These are phyloP conservation scores for Collichthys lucidus DNA, from an alignment of 2,113 vertebrate genomes.

Conservation along the genomic window DNA sequence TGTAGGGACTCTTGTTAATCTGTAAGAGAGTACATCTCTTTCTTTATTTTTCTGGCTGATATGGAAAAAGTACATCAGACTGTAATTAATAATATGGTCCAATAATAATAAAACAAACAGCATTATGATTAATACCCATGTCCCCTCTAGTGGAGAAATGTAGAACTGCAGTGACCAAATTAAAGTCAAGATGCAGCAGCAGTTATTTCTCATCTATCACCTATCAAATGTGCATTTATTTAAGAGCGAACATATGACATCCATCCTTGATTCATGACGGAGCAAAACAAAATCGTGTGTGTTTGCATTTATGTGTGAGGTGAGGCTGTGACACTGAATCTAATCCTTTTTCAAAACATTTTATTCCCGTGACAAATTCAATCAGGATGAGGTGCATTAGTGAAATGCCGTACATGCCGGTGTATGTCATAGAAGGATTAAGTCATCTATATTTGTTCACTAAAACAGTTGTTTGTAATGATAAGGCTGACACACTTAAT, in stretches of 20 bases:
- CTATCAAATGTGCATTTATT: background rate
- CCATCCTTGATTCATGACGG: background rate
- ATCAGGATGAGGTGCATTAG: slow-evolving; percentile 55
- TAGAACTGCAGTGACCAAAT: slow-evolving; percentile 24
- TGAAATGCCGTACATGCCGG: slow-evolving; percentile 66
- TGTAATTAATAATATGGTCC: background rate
- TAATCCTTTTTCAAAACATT: slow-evolving; percentile 35
- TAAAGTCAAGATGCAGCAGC: slow-evolving; percentile 1
- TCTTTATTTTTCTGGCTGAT: slow-evolving; percentile 3
- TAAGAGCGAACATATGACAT: background rate
- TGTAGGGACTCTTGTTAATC: background rate
- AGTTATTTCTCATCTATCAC: background rate
- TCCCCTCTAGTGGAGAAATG: slow-evolving; percentile 74
- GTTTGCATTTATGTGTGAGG: slow-evolving; percentile 4
- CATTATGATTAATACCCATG: slow-evolving; percentile 33
- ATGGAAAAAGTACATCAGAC: background rate
- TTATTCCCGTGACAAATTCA: slow-evolving; percentile 56
- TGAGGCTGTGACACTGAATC: slow-evolving; percentile 6
- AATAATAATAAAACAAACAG: background rate
- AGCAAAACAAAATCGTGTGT: background rate
- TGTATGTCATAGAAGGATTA: slow-evolving; percentile 61
- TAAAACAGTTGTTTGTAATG: slow-evolving; percentile 65
- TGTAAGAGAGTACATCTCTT: background rate
- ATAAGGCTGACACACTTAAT: slow-evolving; percentile 71
- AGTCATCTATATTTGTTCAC: slow-evolving; percentile 64